Percentiles rank a stretch among this genome's conserved stretches.
These are phyloP conservation scores for Hyposoter didymator DNA, from an alignment of 2,888 invertebrate species.

Conservation along the genomic window DNA sequence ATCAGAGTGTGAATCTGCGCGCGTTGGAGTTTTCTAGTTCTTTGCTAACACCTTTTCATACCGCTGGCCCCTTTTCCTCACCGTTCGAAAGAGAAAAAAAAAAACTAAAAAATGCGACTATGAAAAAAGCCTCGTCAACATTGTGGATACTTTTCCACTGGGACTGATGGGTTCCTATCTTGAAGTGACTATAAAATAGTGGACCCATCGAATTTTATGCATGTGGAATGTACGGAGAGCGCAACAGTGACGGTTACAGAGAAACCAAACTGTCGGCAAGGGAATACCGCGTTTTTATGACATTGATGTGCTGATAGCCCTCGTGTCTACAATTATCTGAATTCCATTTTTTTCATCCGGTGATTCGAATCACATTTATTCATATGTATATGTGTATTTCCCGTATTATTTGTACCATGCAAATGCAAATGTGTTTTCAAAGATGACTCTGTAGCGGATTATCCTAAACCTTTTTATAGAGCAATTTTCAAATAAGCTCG, in stretches of 20 bases:
- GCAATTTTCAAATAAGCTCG: too few species aligned
- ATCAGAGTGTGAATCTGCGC: conserved; percentile 75
- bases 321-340: conserved; percentile 32
- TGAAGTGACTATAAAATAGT: conserved; percentile 43
- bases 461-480: not conserved
- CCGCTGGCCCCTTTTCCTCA: conserved; percentile 11
- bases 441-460: not conserved
- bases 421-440: not conserved
- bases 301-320: conserved; percentile 30
- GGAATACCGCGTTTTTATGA: conserved; percentile 35
- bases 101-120: conserved; percentile 14
- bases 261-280: conserved; percentile 32
- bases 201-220: conserved; percentile 42
- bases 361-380: not conserved
- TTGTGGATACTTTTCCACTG: conserved; percentile 18
- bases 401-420: not conserved
- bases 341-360: conserved; percentile 5
- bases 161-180: conserved; percentile 53
- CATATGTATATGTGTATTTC: not conserved
- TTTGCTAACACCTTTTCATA: conserved; percentile 48
- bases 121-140: conserved; percentile 33
- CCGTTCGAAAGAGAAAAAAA: conserved; percentile 35
- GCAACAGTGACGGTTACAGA: conserved; percentile 9
- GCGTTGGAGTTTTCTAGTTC: conserved; percentile 62
- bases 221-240: conserved; percentile 9